Evolutionary conservation across 2,113 vertebrate genomes (phyloP).

Genomic region (Alaudala cheleensis): DNA sequence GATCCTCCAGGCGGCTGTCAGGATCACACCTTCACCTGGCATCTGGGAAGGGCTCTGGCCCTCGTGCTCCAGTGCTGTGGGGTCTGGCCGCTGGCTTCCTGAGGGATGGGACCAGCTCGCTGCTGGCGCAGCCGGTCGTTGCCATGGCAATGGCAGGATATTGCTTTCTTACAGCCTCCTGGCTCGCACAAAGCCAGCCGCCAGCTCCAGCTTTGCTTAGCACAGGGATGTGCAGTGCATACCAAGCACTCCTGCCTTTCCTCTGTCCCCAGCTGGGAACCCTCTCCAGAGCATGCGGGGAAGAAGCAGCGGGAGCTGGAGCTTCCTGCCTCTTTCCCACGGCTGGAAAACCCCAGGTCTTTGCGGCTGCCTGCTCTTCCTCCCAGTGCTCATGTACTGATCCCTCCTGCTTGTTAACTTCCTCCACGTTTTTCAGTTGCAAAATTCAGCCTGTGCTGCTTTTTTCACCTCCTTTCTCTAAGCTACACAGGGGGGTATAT

Average conservation of each 20-base stretch:
- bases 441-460: background rate
- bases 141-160: slow-evolving; percentile 73
- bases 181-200: slow-evolving; percentile 67
- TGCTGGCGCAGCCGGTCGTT: slow-evolving; percentile 48
- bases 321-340: slow-evolving; percentile 30
- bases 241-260: slow-evolving; percentile 66
- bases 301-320: background rate
- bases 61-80: background rate
- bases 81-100: background rate
- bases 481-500: rapidly evolving
- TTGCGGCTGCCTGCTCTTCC: background rate
- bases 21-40: background rate
- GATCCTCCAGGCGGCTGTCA: background rate
- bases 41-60: background rate
- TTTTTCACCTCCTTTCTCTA: background rate
- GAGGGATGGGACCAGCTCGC: slow-evolving; percentile 20
- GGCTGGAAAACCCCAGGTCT: background rate
- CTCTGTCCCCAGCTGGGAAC: background rate
- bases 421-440: background rate
- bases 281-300: background rate
- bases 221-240: slow-evolving; percentile 63
- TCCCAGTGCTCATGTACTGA: rapidly evolving
- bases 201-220: slow-evolving; percentile 68
- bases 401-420: background rate
- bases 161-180: slow-evolving; percentile 73